These are phyloP conservation scores for Cerceris ruficornis DNA, from an alignment of 2,888 invertebrate species.

Conservation along the genomic window DNA sequence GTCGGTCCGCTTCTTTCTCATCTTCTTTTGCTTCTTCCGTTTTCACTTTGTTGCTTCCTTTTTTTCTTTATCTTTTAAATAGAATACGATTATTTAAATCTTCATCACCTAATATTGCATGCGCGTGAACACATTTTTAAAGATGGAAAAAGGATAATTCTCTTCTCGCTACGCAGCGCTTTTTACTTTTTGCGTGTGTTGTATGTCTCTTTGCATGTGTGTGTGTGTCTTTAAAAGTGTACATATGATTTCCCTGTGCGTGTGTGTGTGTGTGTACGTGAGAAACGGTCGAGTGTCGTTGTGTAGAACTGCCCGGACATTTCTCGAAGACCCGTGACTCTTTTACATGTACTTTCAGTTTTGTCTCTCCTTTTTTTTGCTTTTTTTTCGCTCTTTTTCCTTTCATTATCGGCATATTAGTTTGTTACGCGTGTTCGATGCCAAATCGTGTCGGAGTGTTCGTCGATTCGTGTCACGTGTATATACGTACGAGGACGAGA, in stretches of 20 bases:
- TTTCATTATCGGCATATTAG: constrained; percentile 16
- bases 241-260: constrained; percentile 1
- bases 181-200: constrained; percentile 18
- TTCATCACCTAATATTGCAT: constrained; percentile 76
- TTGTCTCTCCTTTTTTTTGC: neutral
- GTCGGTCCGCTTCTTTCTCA: constrained; percentile 23
- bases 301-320: constrained; percentile 69
- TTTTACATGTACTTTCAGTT: constrained; percentile 16
- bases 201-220: constrained; percentile 4
- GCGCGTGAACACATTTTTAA: constrained; percentile 75
- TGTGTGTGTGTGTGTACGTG: constrained; percentile 33
- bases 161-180: constrained; percentile 39
- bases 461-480: constrained; percentile 19
- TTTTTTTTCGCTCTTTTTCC: neutral
- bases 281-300: constrained; percentile 56
- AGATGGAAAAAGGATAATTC: constrained; percentile 65
- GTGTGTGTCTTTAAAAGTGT: neutral
- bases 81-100: constrained; percentile 63
- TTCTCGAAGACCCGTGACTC: constrained; percentile 36
- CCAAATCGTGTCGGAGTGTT: constrained; percentile 38
- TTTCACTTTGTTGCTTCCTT: constrained; percentile 26
- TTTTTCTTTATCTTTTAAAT: constrained; percentile 48
- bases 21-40: neutral
- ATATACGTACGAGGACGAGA: constrained; percentile 11
- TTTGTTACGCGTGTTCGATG: constrained; percentile 31